Conservation (phyloP, 2,888 invertebrate species). For the Sepiola atlantica region DNA sequence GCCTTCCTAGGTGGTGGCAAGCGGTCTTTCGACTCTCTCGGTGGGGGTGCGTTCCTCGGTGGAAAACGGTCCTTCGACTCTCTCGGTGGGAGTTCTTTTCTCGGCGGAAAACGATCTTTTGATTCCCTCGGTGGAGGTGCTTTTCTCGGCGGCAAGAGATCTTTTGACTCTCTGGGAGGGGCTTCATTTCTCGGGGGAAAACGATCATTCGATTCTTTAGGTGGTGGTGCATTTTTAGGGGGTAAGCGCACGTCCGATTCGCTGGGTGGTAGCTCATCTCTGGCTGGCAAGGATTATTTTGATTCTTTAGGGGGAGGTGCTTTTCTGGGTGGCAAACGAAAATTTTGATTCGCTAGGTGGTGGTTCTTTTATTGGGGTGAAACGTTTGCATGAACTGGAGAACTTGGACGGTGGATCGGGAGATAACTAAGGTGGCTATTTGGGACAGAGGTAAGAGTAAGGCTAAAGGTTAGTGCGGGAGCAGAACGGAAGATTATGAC, state of each 20-base stretch:
- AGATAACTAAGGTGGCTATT: background rate
- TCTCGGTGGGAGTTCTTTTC: background rate
- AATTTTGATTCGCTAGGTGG: background rate
- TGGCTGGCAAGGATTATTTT: background rate
- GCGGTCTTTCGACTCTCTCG: background rate
- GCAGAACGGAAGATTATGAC: background rate
- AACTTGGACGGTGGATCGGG: background rate
- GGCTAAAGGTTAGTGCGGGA: background rate
- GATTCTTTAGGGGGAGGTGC: background rate
- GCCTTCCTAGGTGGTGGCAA: background rate
- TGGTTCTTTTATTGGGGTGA: background rate
- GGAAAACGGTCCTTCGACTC: background rate
- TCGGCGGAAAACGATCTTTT: background rate
- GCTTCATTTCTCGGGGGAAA: background rate
- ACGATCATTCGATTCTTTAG: background rate
- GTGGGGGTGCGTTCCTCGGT: background rate
- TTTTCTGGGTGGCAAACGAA: background rate
- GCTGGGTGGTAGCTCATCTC: background rate
- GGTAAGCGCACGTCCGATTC: background rate
- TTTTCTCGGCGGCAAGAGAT: background rate
- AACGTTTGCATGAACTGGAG: background rate
- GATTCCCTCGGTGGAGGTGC: background rate
- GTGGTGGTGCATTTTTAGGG: background rate
- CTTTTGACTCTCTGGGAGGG: background rate
- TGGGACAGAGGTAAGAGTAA: background rate